These are phyloP conservation scores for Phymastichus coffea DNA, from an alignment of 1,140 invertebrate genomes.

Conservation along the genomic window DNA sequence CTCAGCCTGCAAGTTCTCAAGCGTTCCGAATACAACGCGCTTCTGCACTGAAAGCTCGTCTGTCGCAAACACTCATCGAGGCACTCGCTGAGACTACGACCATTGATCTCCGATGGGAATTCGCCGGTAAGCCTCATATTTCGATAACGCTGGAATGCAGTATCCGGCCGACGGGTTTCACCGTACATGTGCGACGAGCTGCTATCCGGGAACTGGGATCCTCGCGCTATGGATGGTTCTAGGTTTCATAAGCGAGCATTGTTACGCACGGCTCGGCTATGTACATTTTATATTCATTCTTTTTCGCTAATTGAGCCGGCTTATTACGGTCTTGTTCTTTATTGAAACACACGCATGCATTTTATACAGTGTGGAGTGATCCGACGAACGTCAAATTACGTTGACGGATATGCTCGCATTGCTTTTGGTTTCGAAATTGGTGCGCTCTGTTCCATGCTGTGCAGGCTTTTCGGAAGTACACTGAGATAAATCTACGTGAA, in stretches of 20 bases:
- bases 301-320: conserved; percentile 18
- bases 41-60: conserved; percentile 84
- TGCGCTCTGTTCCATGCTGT: no score
- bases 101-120: conserved; percentile 86
- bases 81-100: conserved; percentile 82
- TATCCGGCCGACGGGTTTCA: conserved; percentile 77
- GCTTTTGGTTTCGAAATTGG: no score
- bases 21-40: conserved; percentile 83
- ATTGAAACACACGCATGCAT: not conserved
- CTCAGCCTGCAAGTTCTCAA: conserved; percentile 81
- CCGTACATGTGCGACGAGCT: conserved; percentile 77
- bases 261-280: conserved; percentile 32
- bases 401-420: no score
- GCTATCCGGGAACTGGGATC: conserved; percentile 82
- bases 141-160: conserved; percentile 84
- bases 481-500: no score
- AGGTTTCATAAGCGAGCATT: conserved; percentile 48
- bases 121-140: conserved; percentile 82
- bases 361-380: no score
- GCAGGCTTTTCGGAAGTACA: no score
- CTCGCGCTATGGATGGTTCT: conserved; percentile 63
- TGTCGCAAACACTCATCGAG: conserved; percentile 84
- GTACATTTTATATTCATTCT: conserved; percentile 11
- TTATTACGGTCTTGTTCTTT: conserved; percentile 13
- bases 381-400: no score